Evolutionary conservation across 2,888 invertebrate genomes (phyloP), one percentile per base, ranked within the genome.

Genomic region (Sminthurides aquaticus): DNA sequence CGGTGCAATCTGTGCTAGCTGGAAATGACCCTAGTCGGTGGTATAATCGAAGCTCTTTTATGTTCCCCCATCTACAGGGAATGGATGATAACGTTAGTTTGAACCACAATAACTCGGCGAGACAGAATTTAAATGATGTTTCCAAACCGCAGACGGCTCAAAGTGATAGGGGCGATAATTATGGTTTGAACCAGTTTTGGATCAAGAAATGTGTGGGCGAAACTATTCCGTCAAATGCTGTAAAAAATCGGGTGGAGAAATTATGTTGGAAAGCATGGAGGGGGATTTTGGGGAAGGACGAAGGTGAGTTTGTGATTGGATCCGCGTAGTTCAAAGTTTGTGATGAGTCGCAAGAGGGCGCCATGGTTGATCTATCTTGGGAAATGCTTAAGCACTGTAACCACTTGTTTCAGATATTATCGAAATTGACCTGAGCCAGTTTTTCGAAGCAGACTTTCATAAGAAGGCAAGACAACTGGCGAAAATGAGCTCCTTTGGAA

Each of bases 191-290:
- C 52, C 26, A 57, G 2, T 49, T 25, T 8, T 74, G 74, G 72
- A 67, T 74, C 29, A 67, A 67, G 49, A 70, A 70, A 56, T 74
- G 74, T 60, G 69, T 72, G 25, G 71, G 72, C 0, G 70, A 72
- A 49, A 65, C 69, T 2, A 69, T 74, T 20, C 72, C 71, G 1
- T 66, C 71, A 2, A 71, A 70, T 61, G 69, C 71, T 56, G 67
- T 72, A 25, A 72, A 71, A 60, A 67, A 64, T n/a, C 54, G 74
- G 43, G 69, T 72, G 11, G 72, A 72, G 56, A 72, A 70, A 56
- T 49, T 74, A 11, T 71, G 71, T 27, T 73, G 71, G 71, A 66
- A 61, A 20, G 60, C 49, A 24, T 74, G 72, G 74, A 64, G 28
- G 26, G 20, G 43, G 2, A 60, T 64, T 25, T 20, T 64, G 24